These are phyloP conservation scores for Thinocorus orbignyianus DNA, from an alignment of 2,113 vertebrate species.

Conservation along the genomic window DNA sequence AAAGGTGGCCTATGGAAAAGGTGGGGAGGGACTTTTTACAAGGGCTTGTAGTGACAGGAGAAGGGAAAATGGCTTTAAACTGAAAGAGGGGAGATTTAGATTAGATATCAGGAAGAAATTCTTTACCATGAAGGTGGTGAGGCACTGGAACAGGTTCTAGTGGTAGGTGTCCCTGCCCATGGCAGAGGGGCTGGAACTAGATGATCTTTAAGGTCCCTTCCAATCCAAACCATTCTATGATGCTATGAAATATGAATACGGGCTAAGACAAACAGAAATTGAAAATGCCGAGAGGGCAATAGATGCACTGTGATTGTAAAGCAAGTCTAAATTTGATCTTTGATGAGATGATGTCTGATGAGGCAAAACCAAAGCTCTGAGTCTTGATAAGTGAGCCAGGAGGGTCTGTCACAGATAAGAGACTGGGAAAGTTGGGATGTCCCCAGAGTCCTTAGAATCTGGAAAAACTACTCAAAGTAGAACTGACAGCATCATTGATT, in stretches of 20 bases:
- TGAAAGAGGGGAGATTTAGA: neutral
- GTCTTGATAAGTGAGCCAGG: neutral
- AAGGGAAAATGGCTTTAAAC: neutral
- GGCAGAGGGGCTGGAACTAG: neutral
- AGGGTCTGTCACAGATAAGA: constrained; percentile 7
- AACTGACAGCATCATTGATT: neutral
- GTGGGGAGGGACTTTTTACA: neutral
- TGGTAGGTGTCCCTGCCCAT: neutral
- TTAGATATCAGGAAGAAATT: neutral
- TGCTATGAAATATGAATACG: neutral
- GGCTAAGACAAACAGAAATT: neutral
- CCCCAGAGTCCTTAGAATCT: neutral
- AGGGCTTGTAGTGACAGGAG: neutral
- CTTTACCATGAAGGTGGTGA: neutral
- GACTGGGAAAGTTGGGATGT: neutral
- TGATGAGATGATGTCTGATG: neutral
- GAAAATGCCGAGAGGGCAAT: neutral
- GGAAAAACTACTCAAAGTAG: neutral
- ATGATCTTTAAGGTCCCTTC: neutral
- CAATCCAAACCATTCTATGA: neutral
- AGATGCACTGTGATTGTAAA: neutral
- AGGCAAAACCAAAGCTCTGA: neutral
- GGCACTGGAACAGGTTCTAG: neutral
- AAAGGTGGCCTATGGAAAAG: neutral
- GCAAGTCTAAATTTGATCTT: neutral